A percentile compares a stretch with the other conserved stretches of the same genome.
These are phyloP conservation scores for Macrosoma leucophasiata DNA, from an alignment of 2,888 invertebrate species.

Conservation along the genomic window DNA sequence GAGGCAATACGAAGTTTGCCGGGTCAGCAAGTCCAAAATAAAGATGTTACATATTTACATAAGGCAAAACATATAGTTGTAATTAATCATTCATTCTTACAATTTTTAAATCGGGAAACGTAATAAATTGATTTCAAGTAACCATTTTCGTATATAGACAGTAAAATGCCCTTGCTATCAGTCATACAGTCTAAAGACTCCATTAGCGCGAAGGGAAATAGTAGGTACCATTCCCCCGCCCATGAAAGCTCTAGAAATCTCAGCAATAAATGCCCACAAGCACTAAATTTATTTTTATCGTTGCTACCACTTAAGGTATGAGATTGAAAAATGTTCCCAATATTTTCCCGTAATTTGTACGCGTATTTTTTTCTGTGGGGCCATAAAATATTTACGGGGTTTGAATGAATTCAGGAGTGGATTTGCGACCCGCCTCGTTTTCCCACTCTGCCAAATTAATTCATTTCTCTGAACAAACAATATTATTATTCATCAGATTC, in stretches of 20 bases:
- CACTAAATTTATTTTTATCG: conserved; percentile 71
- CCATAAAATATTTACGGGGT: conserved; percentile 71
- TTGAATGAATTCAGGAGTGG: conserved; percentile 59
- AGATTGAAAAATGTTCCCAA: conserved; percentile 69
- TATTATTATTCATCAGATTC: conserved; percentile 42
- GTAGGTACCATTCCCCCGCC: conserved; percentile 10
- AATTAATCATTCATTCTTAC: too few species aligned
- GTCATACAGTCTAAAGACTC: too few species aligned
- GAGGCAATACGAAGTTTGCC: too few species aligned
- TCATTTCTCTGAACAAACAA: conserved; percentile 59
- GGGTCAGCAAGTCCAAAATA: too few species aligned
- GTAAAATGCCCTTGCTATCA: too few species aligned
- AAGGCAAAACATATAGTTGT: too few species aligned
- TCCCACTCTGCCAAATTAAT: conserved; percentile 59
- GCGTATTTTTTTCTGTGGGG: conserved; percentile 55
- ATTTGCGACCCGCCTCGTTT: conserved; percentile 44
- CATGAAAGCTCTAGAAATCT: conserved; percentile 60
- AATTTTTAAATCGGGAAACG: conserved; percentile 11
- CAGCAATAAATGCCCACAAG: conserved; percentile 68
- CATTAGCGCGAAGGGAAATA: conserved; percentile 24
- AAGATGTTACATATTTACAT: too few species aligned
- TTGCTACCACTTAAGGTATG: conserved; percentile 71
- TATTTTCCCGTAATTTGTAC: conserved; percentile 62
- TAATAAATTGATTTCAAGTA: conserved; percentile 12
- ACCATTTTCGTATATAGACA: too few species aligned